A percentile compares a stretch with the other conserved stretches of the same genome.
Evolutionary conservation across 2,888 invertebrate genomes (phyloP).

Genomic region (Bombylius major): DNA sequence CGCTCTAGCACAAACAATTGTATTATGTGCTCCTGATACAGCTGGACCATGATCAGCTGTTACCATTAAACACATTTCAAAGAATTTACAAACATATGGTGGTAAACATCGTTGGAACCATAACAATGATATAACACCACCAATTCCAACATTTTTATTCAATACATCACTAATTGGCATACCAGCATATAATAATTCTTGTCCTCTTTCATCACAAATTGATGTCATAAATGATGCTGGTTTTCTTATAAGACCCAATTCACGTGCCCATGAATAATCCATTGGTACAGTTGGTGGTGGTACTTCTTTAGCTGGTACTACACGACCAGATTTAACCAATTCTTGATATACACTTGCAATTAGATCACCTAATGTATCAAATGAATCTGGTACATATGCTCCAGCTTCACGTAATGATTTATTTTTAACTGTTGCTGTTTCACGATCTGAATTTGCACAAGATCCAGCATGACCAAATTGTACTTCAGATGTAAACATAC

Average conservation of each 20-base stretch:
- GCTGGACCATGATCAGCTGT: slow-evolving; percentile 99
- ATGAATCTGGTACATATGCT: slow-evolving; percentile 82
- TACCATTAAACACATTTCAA: slow-evolving; percentile 98
- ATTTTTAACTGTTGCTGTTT: slow-evolving; percentile 92
- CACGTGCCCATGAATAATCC: slow-evolving; percentile 97
- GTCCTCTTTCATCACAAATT: slow-evolving; percentile 97
- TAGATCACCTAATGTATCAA: slow-evolving; percentile 77
- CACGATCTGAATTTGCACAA: slow-evolving; percentile 84
- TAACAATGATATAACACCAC: slow-evolving; percentile 89
- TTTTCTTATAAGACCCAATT: slow-evolving; percentile 93
- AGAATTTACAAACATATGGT: slow-evolving; percentile 87
- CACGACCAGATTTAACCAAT: slow-evolving; percentile 67
- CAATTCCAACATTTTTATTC: slow-evolving; percentile 91
- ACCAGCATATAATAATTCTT: slow-evolving; percentile 93
- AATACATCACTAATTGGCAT: slow-evolving; percentile 79
- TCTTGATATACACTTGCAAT: slow-evolving; percentile 61
- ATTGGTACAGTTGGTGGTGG: slow-evolving; percentile 99
- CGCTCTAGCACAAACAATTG: slow-evolving; percentile 93
- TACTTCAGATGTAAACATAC: slow-evolving; percentile 80
- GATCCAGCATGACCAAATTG: slow-evolving; percentile 99
- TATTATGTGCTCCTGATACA: slow-evolving; percentile 97
- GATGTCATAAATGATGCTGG: slow-evolving; percentile 99
- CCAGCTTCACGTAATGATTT: slow-evolving; percentile 68
- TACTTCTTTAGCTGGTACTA: slow-evolving; percentile 79
- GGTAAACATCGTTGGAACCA: slow-evolving; percentile 99